These are phyloP conservation scores for Silurus glanis DNA, from an alignment of 2,113 vertebrate genomes.

Conservation along the genomic window DNA sequence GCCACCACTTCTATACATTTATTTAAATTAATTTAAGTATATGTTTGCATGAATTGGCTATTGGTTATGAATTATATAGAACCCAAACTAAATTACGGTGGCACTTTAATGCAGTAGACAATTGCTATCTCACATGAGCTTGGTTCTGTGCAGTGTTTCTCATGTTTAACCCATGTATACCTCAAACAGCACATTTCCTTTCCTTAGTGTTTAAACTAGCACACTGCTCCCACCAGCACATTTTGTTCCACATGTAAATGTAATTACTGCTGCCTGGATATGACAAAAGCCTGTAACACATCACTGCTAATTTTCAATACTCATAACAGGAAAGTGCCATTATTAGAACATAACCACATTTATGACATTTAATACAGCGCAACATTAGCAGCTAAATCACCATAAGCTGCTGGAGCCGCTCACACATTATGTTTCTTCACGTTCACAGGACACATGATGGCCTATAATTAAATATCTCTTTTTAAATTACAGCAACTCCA, in stretches of 20 bases:
- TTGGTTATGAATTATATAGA: neutral
- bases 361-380: conserved; percentile 48
- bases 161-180: conserved; percentile 3
- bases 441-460: conserved; percentile 55
- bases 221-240: neutral
- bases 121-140: conserved; percentile 7
- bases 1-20: neutral
- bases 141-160: neutral
- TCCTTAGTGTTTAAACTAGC: neutral
- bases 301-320: conserved; percentile 59
- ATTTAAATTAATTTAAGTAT: neutral
- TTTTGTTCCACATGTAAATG: conserved; percentile 39
- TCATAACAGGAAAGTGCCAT: conserved; percentile 51
- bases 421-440: conserved; percentile 40
- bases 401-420: conserved; percentile 48
- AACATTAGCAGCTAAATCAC: conserved; percentile 30
- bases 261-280: conserved; percentile 43
- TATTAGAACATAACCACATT: conserved; percentile 44
- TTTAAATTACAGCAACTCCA: conserved; percentile 62
- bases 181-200: conserved; percentile 25
- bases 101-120: neutral
- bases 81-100: neutral
- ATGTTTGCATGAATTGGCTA: neutral
- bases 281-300: conserved; percentile 53
- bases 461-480: conserved; percentile 61